A percentile compares a stretch with the other conserved stretches of the same genome.
Conservation (phyloP, 1,140 invertebrate species). For the Bombus confusus region DNA sequence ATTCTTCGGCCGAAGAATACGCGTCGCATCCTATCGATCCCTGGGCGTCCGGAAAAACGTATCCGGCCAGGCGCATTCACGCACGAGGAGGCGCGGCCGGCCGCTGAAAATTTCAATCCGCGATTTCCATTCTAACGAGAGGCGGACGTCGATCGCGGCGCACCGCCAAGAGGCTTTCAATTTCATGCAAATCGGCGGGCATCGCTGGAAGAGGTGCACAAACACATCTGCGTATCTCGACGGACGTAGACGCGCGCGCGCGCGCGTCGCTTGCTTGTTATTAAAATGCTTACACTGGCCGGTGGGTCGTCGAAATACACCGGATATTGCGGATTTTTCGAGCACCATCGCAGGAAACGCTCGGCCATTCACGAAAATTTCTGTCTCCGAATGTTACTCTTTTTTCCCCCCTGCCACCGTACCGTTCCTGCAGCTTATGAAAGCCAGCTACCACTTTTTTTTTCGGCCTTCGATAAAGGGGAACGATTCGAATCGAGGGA, state of each 20-base stretch:
- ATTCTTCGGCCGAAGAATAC: slow-evolving; percentile 39
- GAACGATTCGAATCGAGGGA: not conserved
- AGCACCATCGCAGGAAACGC: slow-evolving; percentile 5
- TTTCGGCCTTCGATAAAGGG: not conserved
- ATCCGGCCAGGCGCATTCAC: not conserved
- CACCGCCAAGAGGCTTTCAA: slow-evolving; percentile 62
- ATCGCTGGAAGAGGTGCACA: slow-evolving; percentile 35
- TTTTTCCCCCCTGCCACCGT: too few species aligned
- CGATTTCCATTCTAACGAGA: slow-evolving; percentile 71
- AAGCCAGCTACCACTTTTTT: not conserved
- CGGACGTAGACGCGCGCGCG: not conserved
- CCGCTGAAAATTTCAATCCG: slow-evolving; percentile 67
- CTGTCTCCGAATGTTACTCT: slow-evolving; percentile 23
- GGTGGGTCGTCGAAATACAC: slow-evolving; percentile 14
- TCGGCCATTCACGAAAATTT: slow-evolving; percentile 32
- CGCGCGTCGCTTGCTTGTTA: slow-evolving; percentile 50
- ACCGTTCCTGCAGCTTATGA: slow-evolving; percentile 7
- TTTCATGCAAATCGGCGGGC: slow-evolving; percentile 68
- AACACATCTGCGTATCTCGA: slow-evolving; percentile 15
- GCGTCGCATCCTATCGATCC: slow-evolving; percentile 47
- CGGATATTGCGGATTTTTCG: slow-evolving; percentile 57
- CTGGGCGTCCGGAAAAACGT: not conserved
- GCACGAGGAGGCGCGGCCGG: slow-evolving; percentile 9
- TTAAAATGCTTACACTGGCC: slow-evolving; percentile 64
- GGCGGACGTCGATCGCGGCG: slow-evolving; percentile 52